Percentiles rank a stretch among this genome's conserved stretches.
These are phyloP conservation scores for Muscicapa comitata DNA, from an alignment of 2,797 vertebrate genomes.

Conservation along the genomic window DNA sequence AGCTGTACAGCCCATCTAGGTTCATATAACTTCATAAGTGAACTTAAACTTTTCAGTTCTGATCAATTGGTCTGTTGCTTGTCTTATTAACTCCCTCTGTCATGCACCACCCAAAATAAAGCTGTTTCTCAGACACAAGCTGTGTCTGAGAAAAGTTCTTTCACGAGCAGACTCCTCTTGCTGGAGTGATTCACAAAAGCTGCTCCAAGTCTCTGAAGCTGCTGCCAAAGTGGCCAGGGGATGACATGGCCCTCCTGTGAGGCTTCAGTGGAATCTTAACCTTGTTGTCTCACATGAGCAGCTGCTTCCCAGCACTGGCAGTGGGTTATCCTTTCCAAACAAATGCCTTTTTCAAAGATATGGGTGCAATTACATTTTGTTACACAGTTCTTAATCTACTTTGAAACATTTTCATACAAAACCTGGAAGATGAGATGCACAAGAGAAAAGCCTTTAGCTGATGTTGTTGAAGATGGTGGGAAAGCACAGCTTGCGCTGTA, in stretches of 20 bases:
- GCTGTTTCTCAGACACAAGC: neutral
- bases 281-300: neutral
- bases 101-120: neutral
- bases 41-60: neutral
- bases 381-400: neutral
- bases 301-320: neutral
- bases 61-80: neutral
- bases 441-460: neutral
- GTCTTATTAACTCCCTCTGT: neutral
- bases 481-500: neutral
- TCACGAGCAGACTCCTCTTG: neutral
- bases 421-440: neutral
- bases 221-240: neutral
- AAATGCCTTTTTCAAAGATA: neutral
- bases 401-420: neutral
- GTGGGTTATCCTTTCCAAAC: neutral
- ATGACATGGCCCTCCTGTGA: neutral
- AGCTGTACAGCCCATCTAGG: neutral
- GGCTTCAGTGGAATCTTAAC: neutral
- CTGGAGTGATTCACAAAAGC: neutral
- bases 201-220: neutral
- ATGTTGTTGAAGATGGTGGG: fast-evolving
- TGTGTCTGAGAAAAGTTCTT: neutral
- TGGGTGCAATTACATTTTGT: neutral
- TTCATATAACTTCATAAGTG: neutral